phyloP scores from a whole-genome alignment of 2,113 vertebrate species.

The Okapia johnstoni region DNA sequence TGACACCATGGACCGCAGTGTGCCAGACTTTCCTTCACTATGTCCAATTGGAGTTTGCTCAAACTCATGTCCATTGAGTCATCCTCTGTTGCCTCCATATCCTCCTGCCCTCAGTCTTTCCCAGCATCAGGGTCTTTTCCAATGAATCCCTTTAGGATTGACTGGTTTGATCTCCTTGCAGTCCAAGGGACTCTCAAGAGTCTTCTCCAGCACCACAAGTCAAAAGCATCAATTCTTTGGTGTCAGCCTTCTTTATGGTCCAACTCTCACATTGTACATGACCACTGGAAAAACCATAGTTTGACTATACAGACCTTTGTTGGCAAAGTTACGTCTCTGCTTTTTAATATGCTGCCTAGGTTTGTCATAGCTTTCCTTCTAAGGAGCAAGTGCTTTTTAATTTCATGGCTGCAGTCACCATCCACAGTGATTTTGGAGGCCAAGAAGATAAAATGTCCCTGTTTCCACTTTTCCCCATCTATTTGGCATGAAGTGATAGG shows the following conservation, averaged over 20 bases:
- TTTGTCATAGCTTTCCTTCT: neutral
- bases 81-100: neutral
- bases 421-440: neutral
- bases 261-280: neutral
- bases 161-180: neutral
- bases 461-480: neutral
- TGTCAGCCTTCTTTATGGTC: neutral
- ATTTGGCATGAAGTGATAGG: neutral
- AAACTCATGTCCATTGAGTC: neutral
- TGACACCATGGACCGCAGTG: neutral
- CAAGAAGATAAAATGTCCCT: neutral
- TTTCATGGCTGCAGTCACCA: neutral
- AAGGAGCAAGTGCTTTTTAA: neutral
- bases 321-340: neutral
- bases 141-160: neutral
- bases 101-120: neutral
- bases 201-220: neutral
- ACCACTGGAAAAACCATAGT: neutral
- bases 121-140: neutral
- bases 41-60: neutral
- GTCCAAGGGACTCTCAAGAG: neutral
- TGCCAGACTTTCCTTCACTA: neutral
- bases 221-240: neutral
- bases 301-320: neutral
- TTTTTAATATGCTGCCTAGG: neutral